Evolutionary conservation across 2,797 vertebrate genomes (phyloP), one percentile per base, ranked within the genome.

Genomic region (Sternotherus odoratus): DNA sequence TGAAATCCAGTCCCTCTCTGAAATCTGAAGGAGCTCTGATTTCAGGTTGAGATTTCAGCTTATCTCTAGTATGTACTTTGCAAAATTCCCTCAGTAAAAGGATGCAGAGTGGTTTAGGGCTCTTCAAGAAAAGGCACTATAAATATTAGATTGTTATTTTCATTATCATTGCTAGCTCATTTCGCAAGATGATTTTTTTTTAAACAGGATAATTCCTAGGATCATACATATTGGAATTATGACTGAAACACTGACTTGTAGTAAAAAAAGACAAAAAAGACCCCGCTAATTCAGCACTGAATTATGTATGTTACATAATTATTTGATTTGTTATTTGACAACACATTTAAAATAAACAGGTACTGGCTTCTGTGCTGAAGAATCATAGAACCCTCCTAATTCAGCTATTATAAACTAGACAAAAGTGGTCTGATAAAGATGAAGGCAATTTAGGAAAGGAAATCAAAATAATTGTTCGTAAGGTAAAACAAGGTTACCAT

Each of bases 251-350:
- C 79, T 79, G 83, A 72, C 21, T 77, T 75, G 77, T 11, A 81
- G 30, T 79, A 13, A 13, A 49, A 48, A 48, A 48, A n/a, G n/a
- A n/a, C n/a, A n/a, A 48, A 85, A 85, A 53, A 78, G 33, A 48
- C 69, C 8, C 60, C 82, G 49, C 57, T 81, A 81, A 66, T 12
- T 86, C 49, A 74, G 48, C 1, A 11, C 63, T 28, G 60, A 36
- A 21, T 84, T 43, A 28, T n/a, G 82, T 91, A 94, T 94, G 92
- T 90, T 63, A 92, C 4, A 51, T 83, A 79, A 28, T 81, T 43
- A 43, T 43, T 43, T 43, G 43, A 43, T 43, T 43, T 43, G 43
- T 69, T n/a, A 6, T 17, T 91, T 43, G 16, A 50, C 36, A 89
- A 56, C 54, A 89, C 69, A 82, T 92, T 89, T 72, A 77, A 28